Evolutionary conservation across 2,797 vertebrate genomes (phyloP), one percentile per base, ranked within the genome.

Genomic region (Rhabdophis nuchalis): DNA sequence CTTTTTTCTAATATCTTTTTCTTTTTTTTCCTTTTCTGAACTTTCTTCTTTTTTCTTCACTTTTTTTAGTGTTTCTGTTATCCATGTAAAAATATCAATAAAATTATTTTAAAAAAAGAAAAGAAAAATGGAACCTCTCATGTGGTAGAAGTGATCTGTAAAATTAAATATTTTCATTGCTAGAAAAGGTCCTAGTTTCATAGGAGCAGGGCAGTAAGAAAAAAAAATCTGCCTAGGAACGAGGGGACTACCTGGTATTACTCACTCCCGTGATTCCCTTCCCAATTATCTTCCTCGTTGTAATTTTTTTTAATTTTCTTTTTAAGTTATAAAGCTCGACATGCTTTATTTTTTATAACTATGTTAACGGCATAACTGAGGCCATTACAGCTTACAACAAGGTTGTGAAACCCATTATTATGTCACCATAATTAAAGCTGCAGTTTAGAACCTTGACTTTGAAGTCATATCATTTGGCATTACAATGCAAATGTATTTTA

Each of bases 391-490:
- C 85, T 52, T 12, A 46, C 2, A 27, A 27, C 46, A 61, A 68
- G 89, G 58, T 58, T 12, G 32, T 56, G 25, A 61, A 90, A n/a
- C n/a, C n/a, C 68, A 46, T 94, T 90, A 77, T 46, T 53, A 18
- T 54, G 89, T 56, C 46, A 60, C 5, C 85, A 32, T 85, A 56
- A 92, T 94, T 92, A 92, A 93, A 85, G 85, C n/a, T 29, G 3
- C 0, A 27, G 11, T 36, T 50, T n/a, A 32, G 1, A 36, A 68
- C 9, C 7, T 54, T 88, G 0, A 90, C 68, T 87, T 91, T 89
- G 52, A 46, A 52, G 27, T 18, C 1, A 8, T 29, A 57, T 87
- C 52, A 72, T 50, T 41, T 18, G 85, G n/a, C 61, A 60, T 11
- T 50, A n/a, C 86, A 60, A 61, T 89, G 91, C 60, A 91, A 72